A percentile compares a stretch with the other conserved stretches of the same genome.
Conservation (phyloP, 2,113 vertebrate genomes). For the Prunella fulvescens region DNA sequence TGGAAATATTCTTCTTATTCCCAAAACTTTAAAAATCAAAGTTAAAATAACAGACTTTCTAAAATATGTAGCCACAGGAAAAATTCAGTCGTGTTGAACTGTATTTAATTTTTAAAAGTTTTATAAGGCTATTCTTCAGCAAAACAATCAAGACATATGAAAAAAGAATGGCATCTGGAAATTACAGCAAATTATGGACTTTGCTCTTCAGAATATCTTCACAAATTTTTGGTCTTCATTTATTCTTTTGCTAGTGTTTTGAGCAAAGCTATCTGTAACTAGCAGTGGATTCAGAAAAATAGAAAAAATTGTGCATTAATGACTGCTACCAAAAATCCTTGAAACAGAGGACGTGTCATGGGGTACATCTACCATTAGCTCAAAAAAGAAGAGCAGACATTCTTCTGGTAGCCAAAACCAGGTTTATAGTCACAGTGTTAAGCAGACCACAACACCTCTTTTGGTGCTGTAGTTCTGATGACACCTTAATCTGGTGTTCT, state of each 20-base stretch:
- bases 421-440: rapidly evolving
- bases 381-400: background rate
- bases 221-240: background rate
- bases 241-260: background rate
- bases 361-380: background rate
- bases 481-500: background rate
- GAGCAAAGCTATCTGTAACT: background rate
- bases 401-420: background rate
- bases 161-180: background rate
- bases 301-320: background rate
- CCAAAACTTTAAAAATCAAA: background rate
- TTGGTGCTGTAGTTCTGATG: background rate
- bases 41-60: background rate
- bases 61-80: background rate
- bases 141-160: background rate
- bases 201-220: background rate
- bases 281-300: background rate
- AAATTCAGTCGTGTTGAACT: background rate
- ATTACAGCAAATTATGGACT: background rate
- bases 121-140: background rate
- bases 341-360: background rate
- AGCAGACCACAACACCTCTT: background rate
- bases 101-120: background rate
- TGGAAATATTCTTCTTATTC: background rate
- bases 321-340: background rate